These are phyloP conservation scores for Rhabdomys dilectus DNA, from an alignment of 2,113 vertebrate genomes.

Conservation along the genomic window DNA sequence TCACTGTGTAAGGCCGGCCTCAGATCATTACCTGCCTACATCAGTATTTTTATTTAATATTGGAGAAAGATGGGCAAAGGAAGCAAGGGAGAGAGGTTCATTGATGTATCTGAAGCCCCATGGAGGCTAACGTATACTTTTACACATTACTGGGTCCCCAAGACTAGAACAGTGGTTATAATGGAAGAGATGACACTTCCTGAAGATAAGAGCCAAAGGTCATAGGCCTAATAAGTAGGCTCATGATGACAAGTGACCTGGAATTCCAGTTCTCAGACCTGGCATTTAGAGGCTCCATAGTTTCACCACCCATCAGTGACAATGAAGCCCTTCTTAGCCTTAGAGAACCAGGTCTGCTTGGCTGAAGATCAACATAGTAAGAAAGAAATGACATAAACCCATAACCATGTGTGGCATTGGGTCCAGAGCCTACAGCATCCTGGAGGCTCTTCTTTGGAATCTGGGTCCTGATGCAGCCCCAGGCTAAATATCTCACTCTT, in stretches of 20 bases:
- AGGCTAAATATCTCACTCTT: constrained; percentile 2
- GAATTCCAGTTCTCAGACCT: neutral
- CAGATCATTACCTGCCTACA: neutral
- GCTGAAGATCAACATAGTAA: constrained; percentile 41
- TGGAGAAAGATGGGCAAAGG: neutral
- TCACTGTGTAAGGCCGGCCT: neutral
- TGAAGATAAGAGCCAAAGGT: neutral
- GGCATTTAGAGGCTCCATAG: neutral
- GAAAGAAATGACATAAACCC: constrained; percentile 34
- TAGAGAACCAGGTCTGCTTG: constrained; percentile 8
- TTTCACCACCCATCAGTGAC: neutral
- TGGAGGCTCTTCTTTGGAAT: neutral
- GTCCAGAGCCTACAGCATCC: neutral
- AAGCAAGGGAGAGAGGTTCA: neutral
- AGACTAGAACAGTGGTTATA: neutral
- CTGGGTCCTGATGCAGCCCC: neutral
- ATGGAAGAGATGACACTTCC: neutral
- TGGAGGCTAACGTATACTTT: neutral
- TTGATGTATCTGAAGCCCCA: neutral
- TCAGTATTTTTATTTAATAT: constrained; percentile 4
- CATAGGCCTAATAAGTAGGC: neutral
- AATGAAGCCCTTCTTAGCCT: neutral
- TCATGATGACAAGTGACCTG: neutral
- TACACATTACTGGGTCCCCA: neutral
- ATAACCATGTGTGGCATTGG: neutral